Conservation (phyloP, 2,113 vertebrate species). For the Strix aluco region DNA sequence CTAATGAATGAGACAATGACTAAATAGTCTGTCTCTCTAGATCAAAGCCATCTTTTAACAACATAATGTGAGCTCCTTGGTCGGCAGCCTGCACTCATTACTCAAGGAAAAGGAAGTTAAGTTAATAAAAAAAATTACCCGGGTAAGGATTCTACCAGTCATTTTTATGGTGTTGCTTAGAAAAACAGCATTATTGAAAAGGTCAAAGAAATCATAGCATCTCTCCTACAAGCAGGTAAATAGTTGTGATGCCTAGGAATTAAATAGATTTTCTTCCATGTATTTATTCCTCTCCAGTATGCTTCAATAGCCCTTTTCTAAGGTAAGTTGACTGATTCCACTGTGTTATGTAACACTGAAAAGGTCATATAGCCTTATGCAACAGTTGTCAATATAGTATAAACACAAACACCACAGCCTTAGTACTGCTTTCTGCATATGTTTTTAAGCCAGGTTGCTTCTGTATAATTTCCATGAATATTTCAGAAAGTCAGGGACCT, state of each 20-base stretch:
- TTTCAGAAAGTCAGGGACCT: neutral
- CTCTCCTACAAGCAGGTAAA: neutral
- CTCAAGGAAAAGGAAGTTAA: slow-evolving; percentile 6
- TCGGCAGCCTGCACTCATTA: neutral
- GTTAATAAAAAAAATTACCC: neutral
- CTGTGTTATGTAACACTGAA: neutral
- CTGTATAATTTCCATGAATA: neutral
- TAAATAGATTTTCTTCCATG: neutral
- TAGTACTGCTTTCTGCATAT: neutral
- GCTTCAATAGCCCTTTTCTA: neutral
- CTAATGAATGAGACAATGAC: slow-evolving; percentile 11
- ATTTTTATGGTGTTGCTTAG: neutral
- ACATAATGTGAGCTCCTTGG: neutral
- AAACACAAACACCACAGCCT: neutral
- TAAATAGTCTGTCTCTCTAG: slow-evolving; percentile 11
- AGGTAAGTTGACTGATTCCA: neutral
- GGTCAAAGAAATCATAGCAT: neutral
- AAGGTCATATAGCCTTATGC: neutral
- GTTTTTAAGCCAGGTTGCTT: neutral
- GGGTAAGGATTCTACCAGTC: neutral
- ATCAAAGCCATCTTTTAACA: slow-evolving; percentile 17
- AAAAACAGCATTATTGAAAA: neutral
- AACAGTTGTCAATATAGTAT: neutral
- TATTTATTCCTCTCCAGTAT: neutral
- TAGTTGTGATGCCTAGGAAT: neutral